Evolutionary conservation across 2,888 invertebrate species (phyloP).

Genomic region (Phalera bucephala): DNA sequence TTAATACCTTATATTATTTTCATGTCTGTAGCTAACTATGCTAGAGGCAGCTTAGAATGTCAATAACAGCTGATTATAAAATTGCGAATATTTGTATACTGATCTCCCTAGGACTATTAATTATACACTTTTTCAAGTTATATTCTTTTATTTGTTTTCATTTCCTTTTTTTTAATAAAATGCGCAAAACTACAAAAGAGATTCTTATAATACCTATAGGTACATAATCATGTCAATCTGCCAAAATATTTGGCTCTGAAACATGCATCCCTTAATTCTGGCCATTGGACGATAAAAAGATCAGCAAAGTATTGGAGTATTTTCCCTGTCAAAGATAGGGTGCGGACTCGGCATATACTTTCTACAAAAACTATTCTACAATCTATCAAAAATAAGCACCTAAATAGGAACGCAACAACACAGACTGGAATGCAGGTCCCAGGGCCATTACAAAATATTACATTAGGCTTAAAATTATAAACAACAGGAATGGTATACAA

Average conservation of each 20-base stretch:
- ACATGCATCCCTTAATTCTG: conserved; percentile 86
- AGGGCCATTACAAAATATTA: conserved; percentile 97
- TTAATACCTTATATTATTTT: too few relatives aligned
- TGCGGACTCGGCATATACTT: conserved; percentile 96
- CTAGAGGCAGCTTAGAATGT: too few relatives aligned
- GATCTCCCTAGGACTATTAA: conserved; percentile 52
- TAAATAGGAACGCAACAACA: conserved; percentile 88
- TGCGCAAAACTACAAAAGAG: too few relatives aligned
- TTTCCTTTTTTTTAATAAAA: too few relatives aligned
- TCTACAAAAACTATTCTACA: conserved; percentile 95
- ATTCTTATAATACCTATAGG: too few relatives aligned
- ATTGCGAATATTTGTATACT: conserved; percentile 35
- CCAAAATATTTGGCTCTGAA: conserved; percentile 90
- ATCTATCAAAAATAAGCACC: conserved; percentile 85
- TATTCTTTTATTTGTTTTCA: conserved; percentile 32
- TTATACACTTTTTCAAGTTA: conserved; percentile 53
- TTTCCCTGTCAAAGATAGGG: conserved; percentile 94
- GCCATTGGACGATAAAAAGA: conserved; percentile 97
- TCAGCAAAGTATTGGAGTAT: conserved; percentile 93
- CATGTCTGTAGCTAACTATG: too few relatives aligned
- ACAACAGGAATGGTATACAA: conserved; percentile 87
- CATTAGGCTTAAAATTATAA: conserved; percentile 87
- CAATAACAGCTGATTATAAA: background rate
- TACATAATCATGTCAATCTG: conserved; percentile 80
- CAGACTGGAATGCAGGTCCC: conserved; percentile 98